phyloP scores from a whole-genome alignment of 2,888 invertebrate species.

The Drosophila austrosaltans region DNA sequence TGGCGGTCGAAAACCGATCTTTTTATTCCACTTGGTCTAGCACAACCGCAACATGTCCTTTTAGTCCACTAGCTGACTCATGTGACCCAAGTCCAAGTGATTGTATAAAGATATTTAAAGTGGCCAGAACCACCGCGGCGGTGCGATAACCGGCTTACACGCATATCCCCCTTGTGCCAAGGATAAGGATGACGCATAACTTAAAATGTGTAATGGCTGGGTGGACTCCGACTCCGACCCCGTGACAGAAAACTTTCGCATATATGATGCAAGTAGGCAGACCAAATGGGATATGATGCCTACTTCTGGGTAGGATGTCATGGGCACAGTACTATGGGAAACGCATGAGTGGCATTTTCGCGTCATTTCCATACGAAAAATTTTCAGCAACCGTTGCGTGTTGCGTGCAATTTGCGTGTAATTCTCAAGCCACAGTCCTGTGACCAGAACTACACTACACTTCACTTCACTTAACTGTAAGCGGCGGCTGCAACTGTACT shows the following conservation, averaged over 20 bases:
- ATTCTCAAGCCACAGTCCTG: constrained; percentile 46
- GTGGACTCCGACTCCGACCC: neutral
- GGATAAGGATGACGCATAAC: constrained; percentile 63
- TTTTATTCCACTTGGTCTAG: constrained; percentile 14
- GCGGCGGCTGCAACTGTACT: constrained; percentile 53
- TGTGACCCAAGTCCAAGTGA: constrained; percentile 4
- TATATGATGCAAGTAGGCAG: constrained; percentile 40
- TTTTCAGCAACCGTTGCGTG: constrained; percentile 56
- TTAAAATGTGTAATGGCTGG: constrained; percentile 37
- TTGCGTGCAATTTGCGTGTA: constrained; percentile 79
- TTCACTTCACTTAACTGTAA: constrained; percentile 62
- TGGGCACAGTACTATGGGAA: constrained; percentile 25
- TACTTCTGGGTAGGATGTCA: neutral
- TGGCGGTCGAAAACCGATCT: constrained; percentile 6
- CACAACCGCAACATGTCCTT: constrained; percentile 60
- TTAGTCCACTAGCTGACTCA: constrained; percentile 50
- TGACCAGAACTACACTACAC: constrained; percentile 72
- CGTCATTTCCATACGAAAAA: constrained; percentile 69
- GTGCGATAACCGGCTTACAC: constrained; percentile 56
- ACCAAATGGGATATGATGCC: neutral
- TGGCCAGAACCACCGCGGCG: constrained; percentile 29
- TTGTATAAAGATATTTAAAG: constrained; percentile 66
- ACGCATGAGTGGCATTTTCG: constrained; percentile 69
- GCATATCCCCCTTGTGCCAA: constrained; percentile 61
- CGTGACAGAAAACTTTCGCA: constrained; percentile 55